These are phyloP conservation scores for Calephelis virginiensis DNA, from an alignment of 1,140 invertebrate species.

Conservation along the genomic window DNA sequence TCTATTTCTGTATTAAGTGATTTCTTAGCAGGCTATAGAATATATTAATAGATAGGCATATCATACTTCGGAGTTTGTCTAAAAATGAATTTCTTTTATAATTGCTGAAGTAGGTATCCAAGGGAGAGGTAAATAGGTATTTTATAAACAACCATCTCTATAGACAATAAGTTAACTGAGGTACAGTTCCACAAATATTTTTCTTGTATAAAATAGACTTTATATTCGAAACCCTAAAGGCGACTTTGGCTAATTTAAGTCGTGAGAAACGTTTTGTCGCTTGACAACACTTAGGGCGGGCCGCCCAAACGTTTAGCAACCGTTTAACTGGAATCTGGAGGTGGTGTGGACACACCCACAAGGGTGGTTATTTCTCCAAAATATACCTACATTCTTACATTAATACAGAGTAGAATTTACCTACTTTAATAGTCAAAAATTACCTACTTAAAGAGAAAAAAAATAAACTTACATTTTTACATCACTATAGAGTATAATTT, in stretches of 20 bases:
- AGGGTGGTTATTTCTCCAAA: slow-evolving; percentile 34
- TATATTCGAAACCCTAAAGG: slow-evolving; percentile 27
- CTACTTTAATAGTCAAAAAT: too few relatives aligned
- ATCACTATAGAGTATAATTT: too few relatives aligned
- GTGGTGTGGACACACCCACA: slow-evolving; percentile 69
- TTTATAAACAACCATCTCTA: neutral
- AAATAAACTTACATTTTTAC: too few relatives aligned
- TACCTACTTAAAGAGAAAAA: neutral
- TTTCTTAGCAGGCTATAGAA: too few relatives aligned
- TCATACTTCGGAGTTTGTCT: too few relatives aligned
- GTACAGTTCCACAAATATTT: slow-evolving; percentile 43
- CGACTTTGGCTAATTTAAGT: slow-evolving; percentile 30
- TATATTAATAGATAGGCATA: too few relatives aligned
- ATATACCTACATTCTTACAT: neutral
- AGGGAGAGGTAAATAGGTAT: neutral
- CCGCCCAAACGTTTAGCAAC: slow-evolving; percentile 77
- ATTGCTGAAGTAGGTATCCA: neutral
- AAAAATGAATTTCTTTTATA: neutral
- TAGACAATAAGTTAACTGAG: slow-evolving; percentile 26
- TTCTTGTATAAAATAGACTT: slow-evolving; percentile 24
- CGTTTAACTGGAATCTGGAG: slow-evolving; percentile 70
- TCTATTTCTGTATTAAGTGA: too few relatives aligned
- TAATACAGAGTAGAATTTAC: neutral
- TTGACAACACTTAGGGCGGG: slow-evolving; percentile 61
- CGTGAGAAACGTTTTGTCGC: slow-evolving; percentile 37